A percentile compares a stretch with the other conserved stretches of the same genome.
Conservation (phyloP, 2,888 invertebrate genomes). For the Gymnoscelis rufifasciata region DNA sequence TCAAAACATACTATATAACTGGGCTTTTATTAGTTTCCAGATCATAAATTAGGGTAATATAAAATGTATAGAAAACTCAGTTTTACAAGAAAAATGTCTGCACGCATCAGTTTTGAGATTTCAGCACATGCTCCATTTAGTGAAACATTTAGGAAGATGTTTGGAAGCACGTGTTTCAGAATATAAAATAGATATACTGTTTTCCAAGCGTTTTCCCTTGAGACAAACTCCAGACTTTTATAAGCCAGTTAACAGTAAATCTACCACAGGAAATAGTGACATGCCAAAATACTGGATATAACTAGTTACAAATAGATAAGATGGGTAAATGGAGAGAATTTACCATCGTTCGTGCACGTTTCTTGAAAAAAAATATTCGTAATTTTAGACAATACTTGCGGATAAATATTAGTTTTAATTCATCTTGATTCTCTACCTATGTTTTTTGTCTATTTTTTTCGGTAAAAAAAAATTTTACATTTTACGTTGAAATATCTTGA, state of each 20-base stretch:
- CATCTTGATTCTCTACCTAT: too few relatives aligned
- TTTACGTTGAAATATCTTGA: too few relatives aligned
- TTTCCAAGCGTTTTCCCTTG: constrained; percentile 18
- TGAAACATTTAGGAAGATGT: constrained; percentile 22
- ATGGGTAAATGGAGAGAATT: too few relatives aligned
- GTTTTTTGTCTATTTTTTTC: too few relatives aligned
- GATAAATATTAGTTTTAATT: too few relatives aligned
- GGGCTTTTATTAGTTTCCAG: background rate
- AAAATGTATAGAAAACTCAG: background rate
- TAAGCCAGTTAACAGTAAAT: constrained; percentile 28
- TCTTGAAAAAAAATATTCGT: too few relatives aligned
- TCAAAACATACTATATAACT: background rate
- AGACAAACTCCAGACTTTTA: constrained; percentile 24
- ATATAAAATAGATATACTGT: constrained; percentile 11
- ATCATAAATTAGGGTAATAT: background rate
- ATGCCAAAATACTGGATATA: constrained; percentile 48
- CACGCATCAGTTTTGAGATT: constrained; percentile 7
- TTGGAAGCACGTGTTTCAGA: constrained; percentile 20
- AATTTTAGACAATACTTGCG: too few relatives aligned
- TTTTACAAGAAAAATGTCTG: constrained; percentile 3
- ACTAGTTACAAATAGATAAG: constrained; percentile 15
- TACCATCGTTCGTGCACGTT: too few relatives aligned
- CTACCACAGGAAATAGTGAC: constrained; percentile 30
- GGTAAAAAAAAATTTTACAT: too few relatives aligned
- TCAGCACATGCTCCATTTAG: constrained; percentile 22